These are phyloP conservation scores for Ctenomys sociabilis DNA, from an alignment of 2,113 vertebrate species.

Conservation along the genomic window DNA sequence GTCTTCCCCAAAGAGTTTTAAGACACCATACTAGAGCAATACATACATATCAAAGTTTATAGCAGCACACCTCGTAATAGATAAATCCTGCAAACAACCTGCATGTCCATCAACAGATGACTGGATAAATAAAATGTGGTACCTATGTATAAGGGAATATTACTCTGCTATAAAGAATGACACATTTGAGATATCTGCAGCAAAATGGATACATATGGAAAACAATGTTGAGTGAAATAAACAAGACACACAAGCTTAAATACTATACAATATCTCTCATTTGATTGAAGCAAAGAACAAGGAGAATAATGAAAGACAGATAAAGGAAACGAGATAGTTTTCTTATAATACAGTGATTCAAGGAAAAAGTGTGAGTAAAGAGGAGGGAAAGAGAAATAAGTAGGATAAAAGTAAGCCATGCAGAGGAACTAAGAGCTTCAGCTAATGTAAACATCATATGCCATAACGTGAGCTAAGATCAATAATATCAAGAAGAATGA, in stretches of 20 bases:
- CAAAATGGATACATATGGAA: not conserved
- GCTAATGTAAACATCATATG: not conserved
- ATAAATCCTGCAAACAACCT: not conserved
- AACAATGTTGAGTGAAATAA: not conserved
- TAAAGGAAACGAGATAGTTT: not conserved
- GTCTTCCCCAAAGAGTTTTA: not conserved
- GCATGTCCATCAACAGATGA: not conserved
- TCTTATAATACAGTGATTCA: not conserved
- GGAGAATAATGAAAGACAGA: not conserved
- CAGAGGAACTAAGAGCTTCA: not conserved
- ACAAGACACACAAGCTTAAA: not conserved
- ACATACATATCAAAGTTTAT: not conserved
- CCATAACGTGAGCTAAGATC: not conserved
- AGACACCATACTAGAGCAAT: not conserved
- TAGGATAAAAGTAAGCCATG: not conserved
- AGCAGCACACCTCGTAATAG: not conserved
- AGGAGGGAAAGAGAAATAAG: not conserved
- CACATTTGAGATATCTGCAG: not conserved
- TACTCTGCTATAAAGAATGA: not conserved
- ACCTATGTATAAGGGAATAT: not conserved
- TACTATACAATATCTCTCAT: not conserved
- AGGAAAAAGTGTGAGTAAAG: not conserved
- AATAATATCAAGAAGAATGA: not conserved
- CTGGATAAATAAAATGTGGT: not conserved
- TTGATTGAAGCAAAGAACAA: not conserved